phyloP scores from a whole-genome alignment of 2,113 vertebrate genomes.

The Callocephalon fimbriatum region DNA sequence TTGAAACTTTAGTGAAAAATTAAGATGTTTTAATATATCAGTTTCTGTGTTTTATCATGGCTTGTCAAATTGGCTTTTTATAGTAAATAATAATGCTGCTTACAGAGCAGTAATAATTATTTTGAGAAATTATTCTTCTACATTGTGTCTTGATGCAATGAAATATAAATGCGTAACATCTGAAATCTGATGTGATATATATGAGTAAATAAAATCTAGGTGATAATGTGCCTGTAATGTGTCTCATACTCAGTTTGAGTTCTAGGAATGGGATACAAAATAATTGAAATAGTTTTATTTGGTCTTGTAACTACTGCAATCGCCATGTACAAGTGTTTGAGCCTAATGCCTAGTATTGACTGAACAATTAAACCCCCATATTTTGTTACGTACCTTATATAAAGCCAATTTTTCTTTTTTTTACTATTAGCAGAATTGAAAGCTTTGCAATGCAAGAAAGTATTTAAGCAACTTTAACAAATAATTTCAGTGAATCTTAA shows the following conservation, averaged over 20 bases:
- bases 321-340: neutral
- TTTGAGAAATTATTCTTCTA: neutral
- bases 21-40: neutral
- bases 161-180: slow-evolving; percentile 9
- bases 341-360: neutral
- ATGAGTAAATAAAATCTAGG: neutral
- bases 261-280: neutral
- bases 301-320: neutral
- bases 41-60: neutral
- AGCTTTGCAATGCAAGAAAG: neutral
- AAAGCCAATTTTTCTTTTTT: neutral
- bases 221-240: neutral
- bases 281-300: neutral
- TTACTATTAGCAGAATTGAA: neutral
- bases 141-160: neutral
- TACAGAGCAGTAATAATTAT: neutral
- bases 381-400: neutral
- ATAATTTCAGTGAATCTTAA: neutral
- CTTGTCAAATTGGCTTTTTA: neutral
- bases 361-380: neutral
- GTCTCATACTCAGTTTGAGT: neutral
- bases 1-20: neutral
- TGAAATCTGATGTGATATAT: neutral
- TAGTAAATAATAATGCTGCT: neutral
- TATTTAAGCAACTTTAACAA: neutral